A percentile compares a stretch with the other conserved stretches of the same genome.
Evolutionary conservation across 2,888 invertebrate species (phyloP).

Genomic region (Caenorhabditis becei): DNA sequence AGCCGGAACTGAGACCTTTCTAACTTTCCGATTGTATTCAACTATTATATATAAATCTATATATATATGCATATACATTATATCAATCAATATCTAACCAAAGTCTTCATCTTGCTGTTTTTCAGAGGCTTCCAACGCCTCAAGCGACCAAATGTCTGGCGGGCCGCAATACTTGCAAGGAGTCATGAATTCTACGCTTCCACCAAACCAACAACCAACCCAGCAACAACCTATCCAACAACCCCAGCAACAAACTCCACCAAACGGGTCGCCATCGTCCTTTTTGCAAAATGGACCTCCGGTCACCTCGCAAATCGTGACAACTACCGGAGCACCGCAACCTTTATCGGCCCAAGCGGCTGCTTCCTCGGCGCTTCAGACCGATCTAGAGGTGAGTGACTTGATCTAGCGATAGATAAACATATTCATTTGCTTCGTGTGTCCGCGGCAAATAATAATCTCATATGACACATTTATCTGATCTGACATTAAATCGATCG

Average conservation of each 20-base stretch:
- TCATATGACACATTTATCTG: too few relatives aligned
- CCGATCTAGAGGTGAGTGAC: slow-evolving; percentile 48
- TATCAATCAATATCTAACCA: too few relatives aligned
- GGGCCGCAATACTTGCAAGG: slow-evolving; percentile 64
- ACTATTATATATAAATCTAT: too few relatives aligned
- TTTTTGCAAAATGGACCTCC: slow-evolving; percentile 25
- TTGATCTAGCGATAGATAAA: background rate
- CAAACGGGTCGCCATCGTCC: slow-evolving; percentile 27
- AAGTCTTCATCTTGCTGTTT: too few relatives aligned
- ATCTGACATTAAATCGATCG: too few relatives aligned
- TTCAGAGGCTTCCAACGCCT: slow-evolving; percentile 64
- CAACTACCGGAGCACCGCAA: slow-evolving; percentile 38
- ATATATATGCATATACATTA: too few relatives aligned
- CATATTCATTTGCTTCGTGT: slow-evolving; percentile 1
- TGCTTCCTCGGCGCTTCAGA: slow-evolving; percentile 56
- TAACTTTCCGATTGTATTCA: too few relatives aligned
- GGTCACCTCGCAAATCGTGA: slow-evolving; percentile 28
- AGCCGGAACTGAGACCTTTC: too few relatives aligned
- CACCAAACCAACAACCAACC: slow-evolving; percentile 21
- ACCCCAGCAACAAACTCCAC: slow-evolving; percentile 20
- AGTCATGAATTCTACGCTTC: slow-evolving; percentile 43
- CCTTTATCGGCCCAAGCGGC: slow-evolving; percentile 43
- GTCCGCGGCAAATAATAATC: too few relatives aligned
- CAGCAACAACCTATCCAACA: slow-evolving; percentile 34
- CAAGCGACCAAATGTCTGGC: slow-evolving; percentile 64